Evolutionary conservation across 2,888 invertebrate genomes (phyloP).

Genomic region (Harpagoxenus sublaevis): DNA sequence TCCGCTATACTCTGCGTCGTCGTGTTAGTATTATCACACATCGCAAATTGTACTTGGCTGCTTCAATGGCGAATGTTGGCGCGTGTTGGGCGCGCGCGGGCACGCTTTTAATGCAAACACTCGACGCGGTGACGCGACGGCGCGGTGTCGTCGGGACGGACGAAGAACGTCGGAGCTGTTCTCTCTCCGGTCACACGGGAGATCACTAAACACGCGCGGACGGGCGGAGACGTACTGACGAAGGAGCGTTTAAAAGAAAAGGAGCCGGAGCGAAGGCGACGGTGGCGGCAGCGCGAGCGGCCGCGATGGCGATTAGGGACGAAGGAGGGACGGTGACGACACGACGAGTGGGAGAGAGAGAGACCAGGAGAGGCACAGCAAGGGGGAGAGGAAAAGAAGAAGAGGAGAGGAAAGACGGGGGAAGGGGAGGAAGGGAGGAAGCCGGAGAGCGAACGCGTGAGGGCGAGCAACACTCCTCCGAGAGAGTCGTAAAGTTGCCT

Average conservation of each 20-base stretch:
- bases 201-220: conserved; percentile 16
- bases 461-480: conserved; percentile 39
- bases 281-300: background rate
- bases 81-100: conserved; percentile 55
- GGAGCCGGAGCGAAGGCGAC: conserved; percentile 20
- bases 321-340: background rate
- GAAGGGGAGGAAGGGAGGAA: conserved; percentile 35
- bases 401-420: conserved; percentile 60
- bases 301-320: background rate
- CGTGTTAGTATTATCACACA: conserved; percentile 86
- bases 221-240: conserved; percentile 45
- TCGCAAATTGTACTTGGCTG: conserved; percentile 78
- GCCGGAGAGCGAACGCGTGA: conserved; percentile 41
- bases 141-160: conserved; percentile 35
- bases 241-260: conserved; percentile 36
- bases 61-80: conserved; percentile 73
- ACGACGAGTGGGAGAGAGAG: background rate
- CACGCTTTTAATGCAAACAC: conserved; percentile 51
- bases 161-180: conserved; percentile 28
- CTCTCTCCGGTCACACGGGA: conserved; percentile 22
- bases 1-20: conserved; percentile 99
- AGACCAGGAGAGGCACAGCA: background rate
- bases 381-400: background rate
- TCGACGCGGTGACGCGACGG: background rate
- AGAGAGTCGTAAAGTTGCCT: conserved; percentile 47